These are phyloP conservation scores for Spilosoma lubricipeda DNA, from an alignment of 2,888 invertebrate species.

Conservation along the genomic window DNA sequence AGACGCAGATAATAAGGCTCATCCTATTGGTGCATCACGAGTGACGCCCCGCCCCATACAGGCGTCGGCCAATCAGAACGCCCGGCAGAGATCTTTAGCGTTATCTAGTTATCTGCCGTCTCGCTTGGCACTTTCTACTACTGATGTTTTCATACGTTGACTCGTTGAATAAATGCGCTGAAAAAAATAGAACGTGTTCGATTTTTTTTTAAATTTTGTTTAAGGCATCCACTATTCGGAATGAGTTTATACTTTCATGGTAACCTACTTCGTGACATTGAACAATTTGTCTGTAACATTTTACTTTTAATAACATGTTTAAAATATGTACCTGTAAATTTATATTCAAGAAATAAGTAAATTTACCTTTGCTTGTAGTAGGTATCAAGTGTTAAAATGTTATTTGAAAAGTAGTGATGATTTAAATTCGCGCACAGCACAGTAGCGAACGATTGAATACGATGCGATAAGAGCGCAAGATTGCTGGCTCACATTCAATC, in stretches of 20 bases:
- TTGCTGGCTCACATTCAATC: slow-evolving; percentile 64
- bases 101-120: slow-evolving; percentile 86
- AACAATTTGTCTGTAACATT: neutral
- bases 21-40: slow-evolving; percentile 87
- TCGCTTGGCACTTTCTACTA: slow-evolving; percentile 74
- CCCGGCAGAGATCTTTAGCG: slow-evolving; percentile 85
- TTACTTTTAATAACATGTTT: neutral
- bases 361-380: neutral
- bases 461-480: slow-evolving; percentile 67
- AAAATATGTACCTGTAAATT: neutral
- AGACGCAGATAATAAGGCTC: slow-evolving; percentile 84
- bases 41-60: slow-evolving; percentile 78
- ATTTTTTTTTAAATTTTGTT: neutral
- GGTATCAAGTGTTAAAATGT: neutral
- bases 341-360: neutral
- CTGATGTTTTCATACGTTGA: slow-evolving; percentile 72
- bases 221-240: neutral
- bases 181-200: slow-evolving; percentile 42
- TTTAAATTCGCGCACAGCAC: slow-evolving; percentile 32
- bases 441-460: slow-evolving; percentile 60
- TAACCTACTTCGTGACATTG: neutral
- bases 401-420: slow-evolving; percentile 20
- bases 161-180: slow-evolving; percentile 51
- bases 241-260: neutral
- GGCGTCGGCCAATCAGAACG: slow-evolving; percentile 73